Base-by-base conservation (phyloP, 2,888 invertebrate genomes). In the Xestia sexstrigata region DNA sequence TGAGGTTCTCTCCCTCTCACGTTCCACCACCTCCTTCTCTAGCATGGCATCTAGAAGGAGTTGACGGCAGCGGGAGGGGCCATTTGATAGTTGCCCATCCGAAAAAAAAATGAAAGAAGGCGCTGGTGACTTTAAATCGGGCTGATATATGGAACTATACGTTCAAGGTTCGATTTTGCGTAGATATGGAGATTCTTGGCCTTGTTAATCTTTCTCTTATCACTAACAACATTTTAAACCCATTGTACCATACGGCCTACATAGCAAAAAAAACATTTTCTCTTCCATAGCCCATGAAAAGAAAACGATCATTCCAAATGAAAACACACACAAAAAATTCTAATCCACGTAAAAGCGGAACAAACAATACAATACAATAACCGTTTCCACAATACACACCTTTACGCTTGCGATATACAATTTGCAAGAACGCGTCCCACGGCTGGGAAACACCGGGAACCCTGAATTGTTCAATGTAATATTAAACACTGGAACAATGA, bases 401-500 rank as follows among this genome's bases (percentile, higher is more conserved):
- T 74, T 78, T 79, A 72, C 39, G 65, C 74, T 74, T 73, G 73
- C 80, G 74, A 69, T 55, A 82, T 76, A 83, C 78, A 80, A 88
- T 87, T 87, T 80, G 83, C 79, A 79, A 75, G 79, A 85, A 76
- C 74, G 63, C 62, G 35, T 82, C 79, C 63, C 80, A 75, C 42
- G 60, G 67, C 62, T 62, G 74, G 58, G 65, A 65, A 84, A 84
- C 42, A 79, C 84, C 26, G 84, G 73, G 78, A 81, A 81, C 74
- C 78, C 79, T 66, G 83, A 82, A 89, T 85, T 88, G 87, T 86
- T 83, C 77, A 83, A 81, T 90, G 76, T 81, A 88, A 88, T 89
- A 89, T 89, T 90, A 85, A 89, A 87, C 74, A 79, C 78, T 72
- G 67, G 76, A 87, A 90, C 90, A 90, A 88, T 85, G 74, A 76